Conservation (phyloP, 1,140 invertebrate species). For the Drosophila nebulosa region DNA sequence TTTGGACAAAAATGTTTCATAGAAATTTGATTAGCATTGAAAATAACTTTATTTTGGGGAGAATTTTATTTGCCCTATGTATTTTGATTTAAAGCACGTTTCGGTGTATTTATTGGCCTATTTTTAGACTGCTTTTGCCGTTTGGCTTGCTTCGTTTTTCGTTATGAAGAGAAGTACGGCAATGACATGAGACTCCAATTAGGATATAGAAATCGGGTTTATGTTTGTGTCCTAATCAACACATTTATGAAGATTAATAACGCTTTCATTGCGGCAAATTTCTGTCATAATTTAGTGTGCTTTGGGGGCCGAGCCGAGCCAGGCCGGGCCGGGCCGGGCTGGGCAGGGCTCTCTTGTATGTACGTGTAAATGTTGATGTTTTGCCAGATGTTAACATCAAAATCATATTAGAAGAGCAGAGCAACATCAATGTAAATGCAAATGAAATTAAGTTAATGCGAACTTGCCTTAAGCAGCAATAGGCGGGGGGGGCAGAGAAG, state of each 20-base stretch:
- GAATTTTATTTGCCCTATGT: too few species aligned
- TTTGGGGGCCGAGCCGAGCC: neutral
- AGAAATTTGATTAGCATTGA: too few species aligned
- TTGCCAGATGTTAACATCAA: slow-evolving; percentile 29
- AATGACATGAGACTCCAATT: too few species aligned
- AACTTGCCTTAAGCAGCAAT: slow-evolving; percentile 9
- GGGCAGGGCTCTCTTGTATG: too few species aligned
- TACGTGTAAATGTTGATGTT: neutral
- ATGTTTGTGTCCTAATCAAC: too few species aligned
- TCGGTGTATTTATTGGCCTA: neutral
- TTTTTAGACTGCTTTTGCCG: neutral
- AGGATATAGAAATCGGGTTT: too few species aligned
- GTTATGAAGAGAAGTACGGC: too few species aligned
- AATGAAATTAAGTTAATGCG: slow-evolving; percentile 60
- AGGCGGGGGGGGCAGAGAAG: neutral
- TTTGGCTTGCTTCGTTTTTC: neutral
- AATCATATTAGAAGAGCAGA: slow-evolving; percentile 55
- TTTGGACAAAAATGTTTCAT: too few species aligned
- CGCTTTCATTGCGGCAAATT: too few species aligned
- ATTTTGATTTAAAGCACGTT: neutral
- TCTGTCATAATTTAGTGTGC: neutral
- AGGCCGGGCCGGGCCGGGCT: too few species aligned
- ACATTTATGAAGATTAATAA: too few species aligned
- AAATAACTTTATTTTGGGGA: too few species aligned
- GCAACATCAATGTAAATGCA: slow-evolving; percentile 49